These are phyloP conservation scores for Mustela nigripes DNA, from an alignment of 2,113 vertebrate species.

Conservation along the genomic window DNA sequence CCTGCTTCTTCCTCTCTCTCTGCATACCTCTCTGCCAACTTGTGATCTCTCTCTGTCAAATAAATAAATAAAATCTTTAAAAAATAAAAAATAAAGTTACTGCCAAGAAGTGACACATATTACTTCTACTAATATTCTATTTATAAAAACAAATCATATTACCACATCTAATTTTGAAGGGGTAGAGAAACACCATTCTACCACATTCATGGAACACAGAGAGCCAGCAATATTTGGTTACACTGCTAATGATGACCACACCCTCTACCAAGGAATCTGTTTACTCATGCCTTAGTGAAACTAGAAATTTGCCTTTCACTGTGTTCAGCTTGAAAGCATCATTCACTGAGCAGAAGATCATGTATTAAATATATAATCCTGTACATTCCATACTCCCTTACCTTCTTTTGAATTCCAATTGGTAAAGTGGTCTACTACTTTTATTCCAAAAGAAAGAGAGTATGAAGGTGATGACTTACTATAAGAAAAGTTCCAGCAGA, in stretches of 20 bases:
- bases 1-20: no score
- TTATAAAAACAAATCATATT: background rate
- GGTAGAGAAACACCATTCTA: background rate
- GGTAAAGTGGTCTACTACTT: background rate
- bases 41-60: no score
- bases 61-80: no score
- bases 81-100: background rate
- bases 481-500: background rate
- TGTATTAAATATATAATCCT: background rate
- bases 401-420: background rate
- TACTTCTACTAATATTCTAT: background rate
- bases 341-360: background rate
- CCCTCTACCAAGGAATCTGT: background rate
- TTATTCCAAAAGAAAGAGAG: background rate
- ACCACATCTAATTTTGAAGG: background rate
- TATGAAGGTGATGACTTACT: background rate
- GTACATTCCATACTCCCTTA: background rate
- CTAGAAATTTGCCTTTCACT: background rate
- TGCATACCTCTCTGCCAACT: no score
- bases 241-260: background rate
- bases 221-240: background rate
- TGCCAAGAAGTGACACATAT: background rate
- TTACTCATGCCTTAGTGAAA: background rate
- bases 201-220: background rate
- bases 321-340: background rate